Base-by-base conservation (phyloP, 2,113 vertebrate species). In the Salvelinus sp. region DNA sequence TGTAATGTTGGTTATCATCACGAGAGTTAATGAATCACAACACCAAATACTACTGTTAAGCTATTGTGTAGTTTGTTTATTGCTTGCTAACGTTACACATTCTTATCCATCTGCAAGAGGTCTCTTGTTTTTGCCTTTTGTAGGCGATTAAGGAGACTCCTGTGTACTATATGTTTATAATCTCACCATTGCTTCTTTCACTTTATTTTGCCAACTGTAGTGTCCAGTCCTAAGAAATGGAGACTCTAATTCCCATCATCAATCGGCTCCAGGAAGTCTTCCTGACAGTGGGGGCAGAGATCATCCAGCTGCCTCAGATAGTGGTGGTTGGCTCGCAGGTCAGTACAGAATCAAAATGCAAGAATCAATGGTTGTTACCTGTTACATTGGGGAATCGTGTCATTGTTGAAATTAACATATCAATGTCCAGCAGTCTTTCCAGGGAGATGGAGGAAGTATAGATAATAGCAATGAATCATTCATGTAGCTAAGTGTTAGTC, bases 251-350 rank as follows among this genome's bases (percentile, higher is more conserved):
- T 76, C 94, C 94, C 60, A 90, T 93, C 70, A 93, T 95, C 76
- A 95, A 94, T 83, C 92, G 94, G 63, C 91, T 95, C 73, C 94
- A 95, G 84, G 94, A 95, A 83, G 93, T 95, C 62, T 94, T 95
- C 72, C 91, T 93, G 75, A 94, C 92, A 0, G 89, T 95, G 67
- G 93, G 93, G 3, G 89, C 93, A 0, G 94, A 95, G 62, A 48
- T 89, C 82, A 88, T 95, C 50, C 93, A 94, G 72, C 91, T 95
- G 66, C 94, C 94, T 60, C 94, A 95, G 86, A 94, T 95, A 69
- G 88, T 93, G 13, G 94, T 94, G 54, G 91, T 95, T 27, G 93
- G 94, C 72, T 92, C 91, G 58, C 92, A 94, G 91, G 93, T 94
- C 65, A 87, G 88, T 69, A 20, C 7, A 4, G 6, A 30, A 12